These are phyloP conservation scores for Acanthurus leucopareius DNA, from an alignment of 2,797 vertebrate species.

Conservation along the genomic window DNA sequence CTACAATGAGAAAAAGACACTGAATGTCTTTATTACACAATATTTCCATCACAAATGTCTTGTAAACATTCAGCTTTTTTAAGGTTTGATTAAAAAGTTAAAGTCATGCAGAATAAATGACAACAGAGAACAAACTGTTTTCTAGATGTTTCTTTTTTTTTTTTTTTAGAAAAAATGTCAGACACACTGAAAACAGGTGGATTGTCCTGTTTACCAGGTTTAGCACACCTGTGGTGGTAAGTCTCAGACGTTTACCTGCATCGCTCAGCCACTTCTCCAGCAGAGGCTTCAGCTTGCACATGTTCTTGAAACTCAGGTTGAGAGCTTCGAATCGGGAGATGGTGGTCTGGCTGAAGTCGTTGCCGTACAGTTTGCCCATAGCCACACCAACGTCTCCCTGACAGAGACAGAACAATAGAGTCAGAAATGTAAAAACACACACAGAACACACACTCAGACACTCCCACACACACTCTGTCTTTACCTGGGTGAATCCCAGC, in stretches of 20 bases:
- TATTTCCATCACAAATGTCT: too few relatives aligned
- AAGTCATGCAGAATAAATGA: too few relatives aligned
- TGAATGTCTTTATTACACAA: too few relatives aligned
- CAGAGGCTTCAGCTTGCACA: conserved; percentile 95
- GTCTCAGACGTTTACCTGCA: conserved; percentile 83
- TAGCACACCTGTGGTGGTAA: too few relatives aligned
- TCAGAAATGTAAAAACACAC: background rate
- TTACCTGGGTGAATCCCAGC: conserved; percentile 94
- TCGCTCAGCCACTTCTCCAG: conserved; percentile 95
- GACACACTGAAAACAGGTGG: too few relatives aligned
- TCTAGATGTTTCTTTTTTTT: too few relatives aligned
- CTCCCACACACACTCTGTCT: background rate
- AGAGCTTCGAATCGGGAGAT: conserved; percentile 95
- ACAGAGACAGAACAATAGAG: background rate
- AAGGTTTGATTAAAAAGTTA: too few relatives aligned
- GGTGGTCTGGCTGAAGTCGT: conserved; percentile 95
- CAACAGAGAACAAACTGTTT: too few relatives aligned
- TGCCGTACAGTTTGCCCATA: conserved; percentile 95
- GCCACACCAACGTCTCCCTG: conserved; percentile 94
- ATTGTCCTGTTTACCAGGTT: too few relatives aligned
- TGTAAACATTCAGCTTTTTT: too few relatives aligned
- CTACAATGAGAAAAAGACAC: too few relatives aligned
- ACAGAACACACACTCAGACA: background rate
- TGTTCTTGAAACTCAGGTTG: conserved; percentile 96
- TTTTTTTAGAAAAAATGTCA: too few relatives aligned